phyloP scores from a whole-genome alignment of 2,888 invertebrate species.

The Hartigia nigra region DNA sequence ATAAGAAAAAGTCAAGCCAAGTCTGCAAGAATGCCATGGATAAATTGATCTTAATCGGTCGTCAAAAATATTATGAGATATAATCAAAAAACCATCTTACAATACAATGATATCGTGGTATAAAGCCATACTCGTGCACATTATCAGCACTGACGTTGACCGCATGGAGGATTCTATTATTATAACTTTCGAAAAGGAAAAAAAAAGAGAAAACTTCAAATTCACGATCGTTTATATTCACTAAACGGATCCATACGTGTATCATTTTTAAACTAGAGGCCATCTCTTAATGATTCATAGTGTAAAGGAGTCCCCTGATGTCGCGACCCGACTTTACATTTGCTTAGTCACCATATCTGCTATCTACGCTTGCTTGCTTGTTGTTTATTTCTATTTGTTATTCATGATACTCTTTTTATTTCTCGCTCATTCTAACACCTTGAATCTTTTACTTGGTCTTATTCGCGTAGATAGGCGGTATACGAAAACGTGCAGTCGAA shows the following conservation, averaged over 20 bases:
- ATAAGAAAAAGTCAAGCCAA: not conserved
- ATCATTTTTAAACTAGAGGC: not conserved
- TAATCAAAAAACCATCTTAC: not conserved
- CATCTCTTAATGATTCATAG: not conserved
- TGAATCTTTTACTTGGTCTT: not conserved
- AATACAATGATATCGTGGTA: not conserved
- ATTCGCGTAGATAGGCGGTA: not conserved
- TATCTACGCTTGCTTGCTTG: not conserved
- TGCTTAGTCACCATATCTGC: not conserved
- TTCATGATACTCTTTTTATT: not conserved
- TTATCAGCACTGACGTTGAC: not conserved
- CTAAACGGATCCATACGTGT: no score
- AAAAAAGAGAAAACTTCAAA: not conserved
- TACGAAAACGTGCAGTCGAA: not conserved
- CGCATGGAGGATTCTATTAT: not conserved
- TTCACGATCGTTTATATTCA: not conserved
- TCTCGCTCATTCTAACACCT: not conserved
- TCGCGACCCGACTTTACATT: not conserved
- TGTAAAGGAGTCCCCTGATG: not conserved
- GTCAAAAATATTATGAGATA: not conserved
- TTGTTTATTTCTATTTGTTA: not conserved
- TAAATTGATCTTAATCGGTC: not conserved
- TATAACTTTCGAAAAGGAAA: not conserved
- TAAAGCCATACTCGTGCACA: not conserved
- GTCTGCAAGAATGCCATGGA: not conserved